Percentiles rank a stretch among this genome's conserved stretches.
Evolutionary conservation across 2,888 invertebrate genomes (phyloP).

Genomic region (Eristalinus aeneus): DNA sequence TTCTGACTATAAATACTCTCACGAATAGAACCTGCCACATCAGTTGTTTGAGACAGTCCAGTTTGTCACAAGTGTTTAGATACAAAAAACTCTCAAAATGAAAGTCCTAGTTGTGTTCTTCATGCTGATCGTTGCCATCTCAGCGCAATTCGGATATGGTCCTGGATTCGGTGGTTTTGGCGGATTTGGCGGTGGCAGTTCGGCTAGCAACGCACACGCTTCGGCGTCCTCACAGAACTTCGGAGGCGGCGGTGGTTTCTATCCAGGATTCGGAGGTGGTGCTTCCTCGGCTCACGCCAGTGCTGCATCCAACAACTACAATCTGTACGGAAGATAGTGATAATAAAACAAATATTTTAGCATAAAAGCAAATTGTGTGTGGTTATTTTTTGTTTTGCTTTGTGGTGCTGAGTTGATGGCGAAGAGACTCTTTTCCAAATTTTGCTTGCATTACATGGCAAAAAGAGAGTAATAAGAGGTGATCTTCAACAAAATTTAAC

Average conservation of each 20-base stretch:
- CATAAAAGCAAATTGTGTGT: not conserved
- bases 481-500: no score
- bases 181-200: not conserved
- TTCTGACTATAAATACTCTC: not conserved
- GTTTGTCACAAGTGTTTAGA: not conserved
- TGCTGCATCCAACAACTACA: not conserved
- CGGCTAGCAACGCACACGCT: not conserved
- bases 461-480: no score
- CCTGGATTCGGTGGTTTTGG: not conserved
- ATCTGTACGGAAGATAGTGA: not conserved
- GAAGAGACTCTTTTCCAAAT: no score
- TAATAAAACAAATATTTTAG: not conserved
- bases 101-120: conserved; percentile 75
- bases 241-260: not conserved
- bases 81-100: conserved; percentile 71
- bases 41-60: not conserved
- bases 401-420: no score
- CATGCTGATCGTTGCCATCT: conserved; percentile 73
- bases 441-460: no score
- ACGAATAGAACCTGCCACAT: not conserved
- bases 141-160: conserved; percentile 71
- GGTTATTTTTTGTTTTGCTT: not conserved
- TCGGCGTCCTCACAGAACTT: not conserved
- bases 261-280: not conserved
- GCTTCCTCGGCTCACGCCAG: not conserved